Base-by-base conservation (phyloP, 2,113 vertebrate species). In the Irena cyanogastra region DNA sequence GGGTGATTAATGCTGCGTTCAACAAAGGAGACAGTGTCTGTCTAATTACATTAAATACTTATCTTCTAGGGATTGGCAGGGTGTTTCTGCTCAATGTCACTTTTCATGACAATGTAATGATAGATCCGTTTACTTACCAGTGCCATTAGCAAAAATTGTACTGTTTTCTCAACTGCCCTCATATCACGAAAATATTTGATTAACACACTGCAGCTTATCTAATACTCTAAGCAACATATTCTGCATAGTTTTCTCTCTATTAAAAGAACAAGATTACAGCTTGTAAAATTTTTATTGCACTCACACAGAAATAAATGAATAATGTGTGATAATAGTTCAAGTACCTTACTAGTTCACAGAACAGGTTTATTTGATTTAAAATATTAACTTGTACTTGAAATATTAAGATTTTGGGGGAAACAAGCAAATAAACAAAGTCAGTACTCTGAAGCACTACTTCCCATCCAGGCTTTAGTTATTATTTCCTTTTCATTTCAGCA, bases 111-210 rank as follows among this genome's bases (percentile, higher is more conserved):
- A 98, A 97, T 72, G 84, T 98, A 98, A 97, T 98, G 98, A 98
- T 97, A 97, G 98, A 97, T 97, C 93, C 89, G 37, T 97, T 98
- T 97, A 97, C 97, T 97, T 97, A 97, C 76, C 95, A 97, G 97
- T 93, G 94, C 95, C 97, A 97, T 98, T 98, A 98, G 97, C 97
- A 97, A 98, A 97, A 97, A 96, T 82, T 66, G 61, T 94, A 96
- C 97, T 98, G 97, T 98, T 98, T 98, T 97, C 97, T 97, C 98
- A 98, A 98, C 97, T 97, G 97, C 96, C 96, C 97, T 96, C 97
- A 70, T 98, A 97, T 98, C 97, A 97, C 31, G 5, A 96, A 98
- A 98, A 98, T 98, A 98, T 98, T 98, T 98, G 97, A 98, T 98
- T 98, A 98, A 98, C 97, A 96, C 86, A 95, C 95, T 98, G 96